phyloP scores from a whole-genome alignment of 2,888 invertebrate species.

The Rhogogaster chlorosoma region DNA sequence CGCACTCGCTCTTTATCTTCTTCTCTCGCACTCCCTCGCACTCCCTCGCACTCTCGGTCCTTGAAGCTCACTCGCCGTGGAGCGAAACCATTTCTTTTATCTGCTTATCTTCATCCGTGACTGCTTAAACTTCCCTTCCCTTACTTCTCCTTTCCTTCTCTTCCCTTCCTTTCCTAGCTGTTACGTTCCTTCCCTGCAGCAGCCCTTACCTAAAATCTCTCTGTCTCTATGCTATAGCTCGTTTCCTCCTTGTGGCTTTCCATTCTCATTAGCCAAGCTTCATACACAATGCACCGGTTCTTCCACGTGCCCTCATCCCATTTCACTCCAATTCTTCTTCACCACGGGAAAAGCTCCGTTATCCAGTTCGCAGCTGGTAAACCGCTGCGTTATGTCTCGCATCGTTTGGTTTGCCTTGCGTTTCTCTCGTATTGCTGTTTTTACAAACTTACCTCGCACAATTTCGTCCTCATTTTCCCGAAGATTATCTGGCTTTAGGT shows the following conservation, averaged over 20 bases:
- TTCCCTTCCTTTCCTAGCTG: conserved; percentile 49
- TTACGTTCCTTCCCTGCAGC: conserved; percentile 34
- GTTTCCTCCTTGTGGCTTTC: conserved; percentile 60
- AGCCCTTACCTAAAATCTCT: conserved; percentile 51
- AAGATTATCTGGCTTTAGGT: not conserved
- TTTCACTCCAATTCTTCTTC: not conserved
- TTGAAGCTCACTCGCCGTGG: conserved; percentile 51
- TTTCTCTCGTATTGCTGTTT: not conserved
- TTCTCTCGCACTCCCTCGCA: not conserved
- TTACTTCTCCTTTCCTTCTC: conserved; percentile 51
- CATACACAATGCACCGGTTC: conserved; percentile 51
- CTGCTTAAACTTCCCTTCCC: conserved; percentile 61
- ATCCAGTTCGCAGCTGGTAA: conserved; percentile 35
- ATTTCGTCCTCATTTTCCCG: conserved; percentile 3
- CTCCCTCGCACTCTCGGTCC: conserved; percentile 24
- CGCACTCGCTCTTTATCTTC: not conserved
- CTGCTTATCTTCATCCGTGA: conserved; percentile 63
- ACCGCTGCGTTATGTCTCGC: not conserved
- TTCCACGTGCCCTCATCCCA: conserved; percentile 18
- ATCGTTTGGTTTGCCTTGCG: not conserved
- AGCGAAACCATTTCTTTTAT: conserved; percentile 62
- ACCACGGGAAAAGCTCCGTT: conserved; percentile 12
- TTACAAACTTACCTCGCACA: not conserved
- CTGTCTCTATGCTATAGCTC: conserved; percentile 52
- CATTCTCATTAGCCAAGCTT: conserved; percentile 67